Base-by-base conservation (phyloP, 1,140 invertebrate species). In the Drosophila arizonae region DNA sequence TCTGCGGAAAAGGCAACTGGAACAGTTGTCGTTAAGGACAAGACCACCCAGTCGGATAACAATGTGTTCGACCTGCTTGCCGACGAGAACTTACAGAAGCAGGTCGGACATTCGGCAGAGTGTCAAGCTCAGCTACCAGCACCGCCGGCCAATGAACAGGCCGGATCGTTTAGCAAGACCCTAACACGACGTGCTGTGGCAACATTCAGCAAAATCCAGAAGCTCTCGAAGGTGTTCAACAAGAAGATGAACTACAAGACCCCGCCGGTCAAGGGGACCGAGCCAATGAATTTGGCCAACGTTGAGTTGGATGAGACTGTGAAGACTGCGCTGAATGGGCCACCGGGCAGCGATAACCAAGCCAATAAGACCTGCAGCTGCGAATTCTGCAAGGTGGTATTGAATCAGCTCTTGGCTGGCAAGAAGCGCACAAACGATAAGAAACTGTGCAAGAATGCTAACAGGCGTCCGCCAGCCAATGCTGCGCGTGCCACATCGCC, bases 121-220 rank as follows among this genome's bases (percentile, higher is more conserved):
- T 10, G 4, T 4, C 30, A 4, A 21, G 5, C 24, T 17, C 52
- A 3, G 15, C 9, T 11, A 11, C 3, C 54, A 4, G 9, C 45
- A 4, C 11, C 28, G 21, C 4, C 28, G 1, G 4, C 10, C 8
- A 45, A 28, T 15, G 50, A 46, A 11, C 41, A 39, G 17, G 9
- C 6, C 33, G 17, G 28, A 6, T 61, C 50, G 0, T 68, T 72
- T 10, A 68, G 63, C 33, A 72, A 72, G 24, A 11, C 70, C 0
- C 17, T 72, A 10, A 61, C 70, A 4, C 63, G 64, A 0, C 58
- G 48, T 28, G 70, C 70, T 17, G 70, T 50, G 26, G 64, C 63
- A 9, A 60, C 70, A 30, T 67, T 72, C n/a, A 61, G 30, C 48
- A 72, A 68, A 68, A 60, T 72, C 36, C 70, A 67, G 41, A 72